These are phyloP conservation scores for Poicephalus gulielmi DNA, from an alignment of 2,113 vertebrate genomes.

Conservation along the genomic window DNA sequence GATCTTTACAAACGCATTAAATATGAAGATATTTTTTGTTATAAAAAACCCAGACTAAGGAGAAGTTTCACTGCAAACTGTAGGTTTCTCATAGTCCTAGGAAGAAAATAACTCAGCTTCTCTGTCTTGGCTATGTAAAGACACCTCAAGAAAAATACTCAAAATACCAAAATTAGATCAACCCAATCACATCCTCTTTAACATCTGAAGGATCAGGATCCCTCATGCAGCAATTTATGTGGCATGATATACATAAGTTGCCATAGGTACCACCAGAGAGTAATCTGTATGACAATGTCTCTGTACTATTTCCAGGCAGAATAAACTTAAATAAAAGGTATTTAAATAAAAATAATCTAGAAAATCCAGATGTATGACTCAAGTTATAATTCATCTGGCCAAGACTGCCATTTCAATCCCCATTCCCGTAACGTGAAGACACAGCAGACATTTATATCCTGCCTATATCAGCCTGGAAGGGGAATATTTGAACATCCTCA, in stretches of 20 bases:
- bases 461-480: not conserved
- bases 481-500: not conserved
- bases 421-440: not conserved
- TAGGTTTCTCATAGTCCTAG: not conserved
- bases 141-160: not conserved
- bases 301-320: not conserved
- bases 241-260: not conserved
- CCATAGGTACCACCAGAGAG: not conserved
- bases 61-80: not conserved
- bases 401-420: not conserved
- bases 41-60: not conserved
- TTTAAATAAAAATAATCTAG: not conserved
- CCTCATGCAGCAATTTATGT: not conserved
- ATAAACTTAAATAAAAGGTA: not conserved
- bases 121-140: not conserved
- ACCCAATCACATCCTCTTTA: not conserved
- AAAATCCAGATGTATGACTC: not conserved
- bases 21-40: not conserved
- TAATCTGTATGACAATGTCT: not conserved
- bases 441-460: not conserved
- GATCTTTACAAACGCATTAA: not conserved
- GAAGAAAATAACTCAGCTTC: not conserved
- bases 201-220: not conserved
- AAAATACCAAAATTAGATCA: not conserved
- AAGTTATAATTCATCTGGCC: not conserved